Conservation (phyloP, 2,113 vertebrate genomes). For the Todiramphus chloris region DNA sequence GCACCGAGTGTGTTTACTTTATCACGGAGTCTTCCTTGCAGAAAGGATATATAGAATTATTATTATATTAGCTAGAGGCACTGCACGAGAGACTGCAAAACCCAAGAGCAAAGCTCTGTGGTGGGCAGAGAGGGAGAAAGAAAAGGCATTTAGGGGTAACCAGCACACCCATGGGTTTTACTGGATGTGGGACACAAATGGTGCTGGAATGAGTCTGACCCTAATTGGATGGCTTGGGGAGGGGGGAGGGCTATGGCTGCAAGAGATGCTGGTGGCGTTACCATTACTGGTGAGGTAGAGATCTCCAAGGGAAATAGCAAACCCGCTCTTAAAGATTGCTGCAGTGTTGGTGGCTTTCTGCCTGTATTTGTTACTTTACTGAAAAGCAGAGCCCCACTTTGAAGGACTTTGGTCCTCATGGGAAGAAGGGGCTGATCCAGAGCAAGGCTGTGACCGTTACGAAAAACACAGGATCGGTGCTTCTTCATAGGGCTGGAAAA, state of each 20-base stretch:
- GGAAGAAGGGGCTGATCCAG: not conserved
- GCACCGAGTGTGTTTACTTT: no score
- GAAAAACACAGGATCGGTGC: not conserved
- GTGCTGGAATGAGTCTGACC: not conserved
- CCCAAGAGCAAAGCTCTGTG: fast-evolving
- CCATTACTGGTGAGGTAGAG: not conserved
- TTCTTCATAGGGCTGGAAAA: not conserved
- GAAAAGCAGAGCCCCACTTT: not conserved
- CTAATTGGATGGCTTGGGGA: not conserved
- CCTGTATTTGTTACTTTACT: not conserved
- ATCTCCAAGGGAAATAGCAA: not conserved
- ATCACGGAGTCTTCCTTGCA: not conserved
- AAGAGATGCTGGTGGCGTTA: not conserved
- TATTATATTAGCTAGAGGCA: not conserved
- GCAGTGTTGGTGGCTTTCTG: not conserved
- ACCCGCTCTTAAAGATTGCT: not conserved
- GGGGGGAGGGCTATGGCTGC: not conserved
- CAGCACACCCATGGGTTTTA: fast-evolving
- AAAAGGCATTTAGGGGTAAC: not conserved
- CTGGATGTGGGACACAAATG: not conserved
- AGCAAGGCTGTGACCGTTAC: not conserved
- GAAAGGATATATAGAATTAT: not conserved
- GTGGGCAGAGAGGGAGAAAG: not conserved
- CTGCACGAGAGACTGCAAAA: not conserved
- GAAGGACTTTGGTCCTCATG: not conserved